A percentile compares a stretch with the other conserved stretches of the same genome.
These are phyloP conservation scores for Gopherus flavomarginatus DNA, from an alignment of 2,113 vertebrate species.

Conservation along the genomic window DNA sequence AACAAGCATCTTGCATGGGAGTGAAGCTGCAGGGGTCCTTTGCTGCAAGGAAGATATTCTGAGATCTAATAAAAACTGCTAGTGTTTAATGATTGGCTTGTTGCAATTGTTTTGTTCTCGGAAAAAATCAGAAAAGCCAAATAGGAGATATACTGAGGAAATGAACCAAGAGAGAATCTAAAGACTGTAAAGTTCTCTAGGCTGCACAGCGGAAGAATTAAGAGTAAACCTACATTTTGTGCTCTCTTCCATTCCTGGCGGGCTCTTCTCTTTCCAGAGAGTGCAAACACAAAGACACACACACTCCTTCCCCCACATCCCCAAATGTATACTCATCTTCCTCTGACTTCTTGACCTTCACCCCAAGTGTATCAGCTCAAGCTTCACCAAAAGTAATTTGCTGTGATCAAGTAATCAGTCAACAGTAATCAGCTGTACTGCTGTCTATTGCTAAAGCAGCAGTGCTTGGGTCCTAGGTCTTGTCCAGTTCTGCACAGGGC, in stretches of 20 bases:
- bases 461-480: background rate
- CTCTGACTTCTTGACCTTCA: background rate
- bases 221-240: background rate
- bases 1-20: background rate
- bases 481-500: background rate
- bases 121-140: background rate
- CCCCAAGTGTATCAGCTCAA: background rate
- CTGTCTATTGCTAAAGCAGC: background rate
- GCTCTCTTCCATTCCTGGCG: background rate
- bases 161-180: background rate
- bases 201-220: background rate
- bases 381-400: background rate
- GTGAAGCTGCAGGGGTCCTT: background rate
- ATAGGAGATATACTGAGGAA: background rate
- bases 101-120: constrained; percentile 13
- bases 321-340: background rate
- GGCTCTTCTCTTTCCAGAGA: background rate
- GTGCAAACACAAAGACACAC: background rate
- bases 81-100: background rate
- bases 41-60: background rate
- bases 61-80: background rate
- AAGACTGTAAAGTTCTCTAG: background rate
- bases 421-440: background rate
- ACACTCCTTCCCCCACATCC: background rate
- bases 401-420: background rate